Percentiles rank a stretch among this genome's conserved stretches.
These are phyloP conservation scores for Sepioteuthis lessoniana DNA, from an alignment of 2,888 invertebrate genomes.

Conservation along the genomic window DNA sequence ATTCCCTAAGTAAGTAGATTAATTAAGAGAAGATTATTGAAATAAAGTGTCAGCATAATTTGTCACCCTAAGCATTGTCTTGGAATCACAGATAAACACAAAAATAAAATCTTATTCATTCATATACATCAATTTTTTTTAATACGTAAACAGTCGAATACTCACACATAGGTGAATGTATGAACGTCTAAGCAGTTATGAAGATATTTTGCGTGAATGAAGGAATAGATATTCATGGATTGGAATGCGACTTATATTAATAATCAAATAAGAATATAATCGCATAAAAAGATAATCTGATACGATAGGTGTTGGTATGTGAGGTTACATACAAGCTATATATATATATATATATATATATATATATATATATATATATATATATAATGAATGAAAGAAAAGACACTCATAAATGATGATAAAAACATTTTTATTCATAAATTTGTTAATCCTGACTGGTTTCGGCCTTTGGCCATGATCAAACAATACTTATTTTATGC, in stretches of 20 bases:
- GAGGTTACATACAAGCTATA: neutral
- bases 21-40: neutral
- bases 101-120: neutral
- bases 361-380: no score
- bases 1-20: neutral
- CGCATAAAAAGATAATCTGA: conserved; percentile 12
- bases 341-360: neutral
- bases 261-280: neutral
- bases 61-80: conserved; percentile 7
- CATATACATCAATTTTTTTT: neutral
- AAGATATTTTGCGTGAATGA: neutral
- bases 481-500: no score
- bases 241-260: neutral
- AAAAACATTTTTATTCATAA: no score
- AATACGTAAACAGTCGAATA: neutral
- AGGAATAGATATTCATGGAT: neutral
- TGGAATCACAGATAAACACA: neutral
- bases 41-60: conserved; percentile 23
- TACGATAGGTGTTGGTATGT: neutral
- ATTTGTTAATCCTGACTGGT: no score
- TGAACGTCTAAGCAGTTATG: neutral
- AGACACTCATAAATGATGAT: no score
- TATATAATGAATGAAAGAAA: neutral
- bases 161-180: neutral
- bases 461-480: no score